Base-by-base conservation (phyloP, 2,113 vertebrate genomes). In the Sinocyclocheilus grahami region DNA sequence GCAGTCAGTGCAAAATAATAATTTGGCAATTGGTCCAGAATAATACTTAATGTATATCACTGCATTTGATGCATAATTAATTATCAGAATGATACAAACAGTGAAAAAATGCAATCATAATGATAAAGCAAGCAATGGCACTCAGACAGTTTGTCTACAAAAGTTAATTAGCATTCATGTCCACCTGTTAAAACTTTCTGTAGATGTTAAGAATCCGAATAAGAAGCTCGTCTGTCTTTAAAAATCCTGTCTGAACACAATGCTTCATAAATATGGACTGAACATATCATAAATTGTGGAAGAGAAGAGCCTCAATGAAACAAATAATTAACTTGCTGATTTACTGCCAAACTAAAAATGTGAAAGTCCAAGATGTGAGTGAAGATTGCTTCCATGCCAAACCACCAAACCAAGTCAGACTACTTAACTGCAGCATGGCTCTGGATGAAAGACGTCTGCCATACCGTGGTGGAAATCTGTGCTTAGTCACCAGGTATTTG, bases 401-500 rank as follows among this genome's bases (percentile, higher is more conserved):
- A 80, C 78, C 78, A 16, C 58, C 78, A 80, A 80, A 80, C 78
- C 78, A 16, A 63, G 53, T 3, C 58, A 46, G 58, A 80, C 55
- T 9, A 4, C 37, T 80, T 24, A 60, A 80, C 12, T 8, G 2
- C 22, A 18, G 22, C 37, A 62, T 63, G 78, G 78, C 78, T 63
- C 3, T 42, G 37, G 20, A 42, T 80, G 33, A 62, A 80, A 63
- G 58, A 80, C 14, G 30, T 63, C 78, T 24, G 63, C 27, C 63
- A 67, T 67, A 27, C 27, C 0, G 27, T 30, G 63, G 24, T 67
- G 74, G 42, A 76, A 27, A 76, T 76, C 74, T 74, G 4, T 79
- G 51, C 33, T n/a, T 37, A 63, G 33, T 60, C 58, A 37, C n/a
- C 12, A 24, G 55, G 55, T 58, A 12, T 62, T 62, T 80, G 78